Conservation (phyloP, 2,113 vertebrate species). For the Morone saxatilis region DNA sequence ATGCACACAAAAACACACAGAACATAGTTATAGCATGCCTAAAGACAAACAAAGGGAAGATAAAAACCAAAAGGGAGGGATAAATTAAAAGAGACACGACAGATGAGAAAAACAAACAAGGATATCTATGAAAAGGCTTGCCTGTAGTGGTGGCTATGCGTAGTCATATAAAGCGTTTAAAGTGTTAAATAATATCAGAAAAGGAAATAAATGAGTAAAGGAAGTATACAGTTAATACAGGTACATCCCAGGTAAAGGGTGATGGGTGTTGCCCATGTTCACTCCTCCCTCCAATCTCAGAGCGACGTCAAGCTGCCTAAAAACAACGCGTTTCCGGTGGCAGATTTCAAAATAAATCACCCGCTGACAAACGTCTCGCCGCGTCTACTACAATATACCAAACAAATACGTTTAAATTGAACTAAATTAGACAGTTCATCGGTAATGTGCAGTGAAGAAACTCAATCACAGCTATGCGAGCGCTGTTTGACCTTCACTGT, state of each 20-base stretch:
- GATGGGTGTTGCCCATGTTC: neutral
- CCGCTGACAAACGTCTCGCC: fast-evolving
- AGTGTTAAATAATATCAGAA: neutral
- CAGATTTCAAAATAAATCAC: slow-evolving; percentile 31
- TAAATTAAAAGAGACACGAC: too few relatives aligned
- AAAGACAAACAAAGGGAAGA: too few relatives aligned
- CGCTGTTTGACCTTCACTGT: neutral
- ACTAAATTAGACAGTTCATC: too few relatives aligned
- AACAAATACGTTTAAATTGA: neutral
- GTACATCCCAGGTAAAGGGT: neutral
- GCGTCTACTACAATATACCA: fast-evolving
- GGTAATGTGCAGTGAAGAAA: neutral
- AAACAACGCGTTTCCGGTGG: neutral
- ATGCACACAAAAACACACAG: too few relatives aligned
- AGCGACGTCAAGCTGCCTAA: neutral
- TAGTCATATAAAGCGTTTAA: neutral
- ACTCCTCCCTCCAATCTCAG: slow-evolving; percentile 31
- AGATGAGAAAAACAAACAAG: too few relatives aligned
- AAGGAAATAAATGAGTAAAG: neutral
- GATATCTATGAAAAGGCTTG: too few relatives aligned
- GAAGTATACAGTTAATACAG: slow-evolving; percentile 9
- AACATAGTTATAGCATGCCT: too few relatives aligned
- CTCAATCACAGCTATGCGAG: fast-evolving
- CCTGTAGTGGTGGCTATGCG: neutral
- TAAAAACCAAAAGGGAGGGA: too few relatives aligned